phyloP scores from a whole-genome alignment of 2,113 vertebrate genomes.

The Aphelocoma coerulescens region DNA sequence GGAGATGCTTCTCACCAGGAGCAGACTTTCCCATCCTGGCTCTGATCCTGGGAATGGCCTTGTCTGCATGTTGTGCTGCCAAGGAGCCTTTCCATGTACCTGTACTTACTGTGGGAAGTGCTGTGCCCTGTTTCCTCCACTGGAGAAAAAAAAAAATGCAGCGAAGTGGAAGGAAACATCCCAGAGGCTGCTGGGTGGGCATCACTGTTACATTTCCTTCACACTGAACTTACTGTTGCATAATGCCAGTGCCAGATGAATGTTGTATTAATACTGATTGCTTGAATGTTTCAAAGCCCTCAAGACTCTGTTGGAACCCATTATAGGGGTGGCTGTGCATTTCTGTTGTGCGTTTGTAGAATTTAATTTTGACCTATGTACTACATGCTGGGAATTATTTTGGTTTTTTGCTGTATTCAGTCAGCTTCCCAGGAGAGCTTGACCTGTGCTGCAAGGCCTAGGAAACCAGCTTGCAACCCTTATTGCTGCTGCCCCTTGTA shows the following conservation, averaged over 20 bases:
- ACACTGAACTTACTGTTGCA: not conserved
- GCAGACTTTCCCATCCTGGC: not conserved
- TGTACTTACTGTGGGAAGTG: not conserved
- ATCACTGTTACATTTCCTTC: not conserved
- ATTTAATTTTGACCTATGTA: not conserved
- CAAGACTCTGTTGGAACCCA: not conserved
- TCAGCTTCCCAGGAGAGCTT: not conserved
- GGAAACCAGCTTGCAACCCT: not conserved
- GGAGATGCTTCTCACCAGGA: not conserved
- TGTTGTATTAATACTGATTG: not conserved
- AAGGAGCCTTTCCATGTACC: not conserved
- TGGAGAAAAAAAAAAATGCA: not conserved
- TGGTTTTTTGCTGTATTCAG: not conserved
- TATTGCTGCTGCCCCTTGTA: not conserved
- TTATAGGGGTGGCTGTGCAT: not conserved
- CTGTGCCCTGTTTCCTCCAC: not conserved
- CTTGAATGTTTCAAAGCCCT: not conserved
- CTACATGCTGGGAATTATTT: not conserved
- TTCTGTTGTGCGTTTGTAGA: not conserved
- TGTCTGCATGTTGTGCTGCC: not conserved
- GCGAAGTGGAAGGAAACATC: not conserved
- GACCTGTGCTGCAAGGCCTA: not conserved
- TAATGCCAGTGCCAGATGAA: not conserved
- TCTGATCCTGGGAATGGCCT: not conserved
- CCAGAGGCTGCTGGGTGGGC: not conserved